phyloP scores from a whole-genome alignment of 2,113 vertebrate genomes.

The Corvus cornix region DNA sequence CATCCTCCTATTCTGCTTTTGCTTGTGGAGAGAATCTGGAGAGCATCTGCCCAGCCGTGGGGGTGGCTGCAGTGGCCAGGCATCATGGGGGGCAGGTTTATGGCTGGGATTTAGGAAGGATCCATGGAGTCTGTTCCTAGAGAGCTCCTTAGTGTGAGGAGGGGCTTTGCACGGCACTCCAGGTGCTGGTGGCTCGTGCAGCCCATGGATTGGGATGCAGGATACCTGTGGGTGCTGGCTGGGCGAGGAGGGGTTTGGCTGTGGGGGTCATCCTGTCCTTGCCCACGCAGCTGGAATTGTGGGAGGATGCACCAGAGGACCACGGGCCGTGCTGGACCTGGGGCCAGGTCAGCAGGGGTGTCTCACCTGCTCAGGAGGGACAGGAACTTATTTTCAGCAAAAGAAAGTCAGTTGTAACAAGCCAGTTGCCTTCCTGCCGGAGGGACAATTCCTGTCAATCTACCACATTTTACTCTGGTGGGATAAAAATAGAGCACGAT shows the following conservation, averaged over 20 bases:
- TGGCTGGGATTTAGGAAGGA: neutral
- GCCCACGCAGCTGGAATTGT: accelerated
- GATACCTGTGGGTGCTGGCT: neutral
- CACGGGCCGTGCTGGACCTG: accelerated
- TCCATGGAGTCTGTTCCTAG: accelerated
- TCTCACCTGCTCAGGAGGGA: neutral
- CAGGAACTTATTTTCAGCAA: too few species aligned
- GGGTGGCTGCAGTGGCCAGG: neutral
- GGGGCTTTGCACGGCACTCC: accelerated
- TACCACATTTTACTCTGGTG: neutral
- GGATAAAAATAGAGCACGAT: slow-evolving; percentile 24
- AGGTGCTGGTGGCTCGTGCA: accelerated
- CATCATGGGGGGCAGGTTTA: accelerated
- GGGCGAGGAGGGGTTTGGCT: neutral
- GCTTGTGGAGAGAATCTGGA: neutral
- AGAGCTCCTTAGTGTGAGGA: accelerated
- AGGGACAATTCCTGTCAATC: neutral
- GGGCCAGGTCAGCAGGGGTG: accelerated
- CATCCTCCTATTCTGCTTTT: neutral
- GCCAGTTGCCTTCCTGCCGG: neutral
- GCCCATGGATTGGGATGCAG: accelerated
- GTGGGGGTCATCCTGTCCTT: neutral
- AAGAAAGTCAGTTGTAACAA: neutral
- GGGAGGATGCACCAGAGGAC: accelerated
- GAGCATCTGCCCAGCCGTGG: accelerated